Conservation (phyloP, 2,113 vertebrate genomes). For the Melierax canorus region DNA sequence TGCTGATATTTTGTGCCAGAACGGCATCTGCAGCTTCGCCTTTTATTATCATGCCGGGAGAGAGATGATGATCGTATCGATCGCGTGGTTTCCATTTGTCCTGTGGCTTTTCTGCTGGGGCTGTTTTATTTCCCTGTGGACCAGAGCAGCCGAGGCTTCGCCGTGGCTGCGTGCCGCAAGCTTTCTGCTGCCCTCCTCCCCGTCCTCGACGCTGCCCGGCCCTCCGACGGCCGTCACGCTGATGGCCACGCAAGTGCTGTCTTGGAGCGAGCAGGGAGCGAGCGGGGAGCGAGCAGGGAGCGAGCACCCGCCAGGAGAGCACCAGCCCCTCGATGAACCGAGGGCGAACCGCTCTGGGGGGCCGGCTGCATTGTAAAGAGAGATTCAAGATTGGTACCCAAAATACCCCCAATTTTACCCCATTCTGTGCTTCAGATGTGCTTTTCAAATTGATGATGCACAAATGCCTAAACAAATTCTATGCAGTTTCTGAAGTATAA, state of each 20-base stretch:
- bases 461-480: not conserved
- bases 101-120: not conserved
- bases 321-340: too few relatives aligned
- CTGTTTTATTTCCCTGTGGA: not conserved
- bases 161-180: not conserved
- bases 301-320: too few relatives aligned
- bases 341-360: too few relatives aligned
- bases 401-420: not conserved
- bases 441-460: not conserved
- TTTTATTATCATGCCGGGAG: not conserved
- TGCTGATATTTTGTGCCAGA: not conserved
- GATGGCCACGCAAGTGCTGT: too few relatives aligned
- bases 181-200: not conserved
- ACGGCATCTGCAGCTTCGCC: not conserved
- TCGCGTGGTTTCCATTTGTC: not conserved
- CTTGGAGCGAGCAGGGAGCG: too few relatives aligned
- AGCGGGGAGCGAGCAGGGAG: too few relatives aligned
- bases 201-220: too few relatives aligned
- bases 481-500: not conserved
- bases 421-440: not conserved
- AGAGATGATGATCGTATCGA: not conserved
- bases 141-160: not conserved
- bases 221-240: too few relatives aligned
- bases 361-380: not conserved
- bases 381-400: not conserved